These are phyloP conservation scores for Brachypteracias leptosomus DNA, from an alignment of 2,113 vertebrate species.

Conservation along the genomic window DNA sequence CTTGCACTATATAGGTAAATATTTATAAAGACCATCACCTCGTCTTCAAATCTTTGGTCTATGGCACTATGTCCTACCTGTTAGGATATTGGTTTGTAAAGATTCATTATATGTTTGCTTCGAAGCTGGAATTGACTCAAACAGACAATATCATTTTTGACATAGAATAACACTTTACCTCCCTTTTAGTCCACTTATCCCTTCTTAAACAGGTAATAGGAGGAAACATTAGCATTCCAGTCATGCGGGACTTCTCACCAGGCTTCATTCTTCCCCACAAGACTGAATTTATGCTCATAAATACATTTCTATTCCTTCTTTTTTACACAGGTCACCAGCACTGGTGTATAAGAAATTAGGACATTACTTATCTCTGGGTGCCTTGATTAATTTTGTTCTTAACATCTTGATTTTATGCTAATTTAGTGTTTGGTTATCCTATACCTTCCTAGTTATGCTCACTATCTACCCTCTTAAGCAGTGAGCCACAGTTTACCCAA, in stretches of 20 bases:
- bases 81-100: background rate
- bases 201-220: background rate
- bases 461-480: background rate
- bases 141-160: background rate
- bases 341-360: background rate
- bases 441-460: background rate
- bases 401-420: slow-evolving; percentile 4
- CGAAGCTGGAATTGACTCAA: background rate
- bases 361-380: background rate
- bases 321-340: background rate
- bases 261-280: background rate
- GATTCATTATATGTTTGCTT: background rate
- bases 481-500: background rate
- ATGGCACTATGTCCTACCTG: background rate
- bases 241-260: background rate
- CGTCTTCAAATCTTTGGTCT: background rate
- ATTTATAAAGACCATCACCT: background rate
- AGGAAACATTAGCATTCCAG: background rate
- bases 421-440: background rate
- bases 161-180: background rate
- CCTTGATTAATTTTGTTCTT: slow-evolving; percentile 5
- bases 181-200: background rate
- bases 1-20: background rate
- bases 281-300: background rate
- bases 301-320: background rate